Evolutionary conservation across 2,888 invertebrate genomes (phyloP).

Genomic region (Sipha maydis): DNA sequence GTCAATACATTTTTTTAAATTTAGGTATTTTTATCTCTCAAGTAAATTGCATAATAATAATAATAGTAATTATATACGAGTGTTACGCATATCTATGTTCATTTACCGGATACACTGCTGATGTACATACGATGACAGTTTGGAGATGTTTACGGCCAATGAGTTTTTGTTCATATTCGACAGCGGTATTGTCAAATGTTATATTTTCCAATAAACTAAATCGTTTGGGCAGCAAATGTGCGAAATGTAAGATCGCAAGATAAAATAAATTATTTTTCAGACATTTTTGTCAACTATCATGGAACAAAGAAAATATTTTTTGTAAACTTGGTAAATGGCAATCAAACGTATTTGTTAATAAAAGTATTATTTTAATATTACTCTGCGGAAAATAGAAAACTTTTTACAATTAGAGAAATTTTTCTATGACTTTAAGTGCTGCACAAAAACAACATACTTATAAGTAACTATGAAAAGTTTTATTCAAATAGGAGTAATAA

Average conservation of each 20-base stretch:
- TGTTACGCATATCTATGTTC: background rate
- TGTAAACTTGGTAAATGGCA: background rate
- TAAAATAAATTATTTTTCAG: background rate
- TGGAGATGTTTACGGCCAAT: background rate
- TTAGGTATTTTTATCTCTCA: too few relatives aligned
- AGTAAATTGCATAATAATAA: too few relatives aligned
- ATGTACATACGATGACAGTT: background rate
- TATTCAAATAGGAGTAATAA: background rate
- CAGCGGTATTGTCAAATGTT: background rate
- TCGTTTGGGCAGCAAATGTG: background rate
- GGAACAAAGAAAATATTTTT: constrained; percentile 9
- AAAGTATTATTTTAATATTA: background rate
- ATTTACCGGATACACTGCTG: background rate
- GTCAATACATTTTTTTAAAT: too few relatives aligned
- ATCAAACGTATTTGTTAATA: constrained; percentile 4
- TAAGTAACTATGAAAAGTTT: background rate
- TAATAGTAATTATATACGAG: background rate
- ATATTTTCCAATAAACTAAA: background rate
- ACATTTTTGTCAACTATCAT: background rate
- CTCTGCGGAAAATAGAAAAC: background rate
- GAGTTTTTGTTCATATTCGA: background rate
- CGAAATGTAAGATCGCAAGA: background rate
- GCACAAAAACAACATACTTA: background rate
- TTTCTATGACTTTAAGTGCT: background rate
- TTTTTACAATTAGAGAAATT: background rate